Evolutionary conservation across 2,113 vertebrate genomes (phyloP), one percentile per base, ranked within the genome.

Genomic region (Vulpes ferrilata): DNA sequence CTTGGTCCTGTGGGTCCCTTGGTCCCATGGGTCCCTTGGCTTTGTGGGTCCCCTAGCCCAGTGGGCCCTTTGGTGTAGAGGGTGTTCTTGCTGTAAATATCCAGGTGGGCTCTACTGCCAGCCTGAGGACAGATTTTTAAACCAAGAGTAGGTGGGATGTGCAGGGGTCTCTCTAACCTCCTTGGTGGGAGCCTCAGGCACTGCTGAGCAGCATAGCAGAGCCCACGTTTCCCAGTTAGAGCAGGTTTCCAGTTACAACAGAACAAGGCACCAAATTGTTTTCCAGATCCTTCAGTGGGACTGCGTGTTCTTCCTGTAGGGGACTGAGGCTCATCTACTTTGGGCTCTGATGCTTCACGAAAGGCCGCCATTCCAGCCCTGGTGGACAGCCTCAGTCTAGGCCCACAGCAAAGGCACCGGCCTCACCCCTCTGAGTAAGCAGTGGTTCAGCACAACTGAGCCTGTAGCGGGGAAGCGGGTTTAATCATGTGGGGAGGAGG

Each of bases 351-450:
- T 91, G 57, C 19, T 88, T 97, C 90, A 23, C 92, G 94, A 96
- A 98, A 96, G 48, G 95, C 7, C 48, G 74, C 57, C 73, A 69
- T 87, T 65, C 86, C 82, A 5, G 27, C 60, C 92, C 96, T 96
- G 90, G 95, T 64, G 95, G 96, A 96, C 35, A 85, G 80, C 35
- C 64, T 57, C 80, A 11, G 67, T 85, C 88, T 95, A 64, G 80
- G 73, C 95, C 92, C 38, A 64, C 86, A 97, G 25, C 85, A 81
- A 93, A 92, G 30, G 81, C 92, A 97, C 71, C 32, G 53, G 93
- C 65, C 88, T 96, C 90, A 94, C 91, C 96, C 83, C 92, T 97
- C 87, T 86, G 94, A 96, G 60, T 84, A 87, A 97, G 91, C 96
- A 90, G 98, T 69, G 22, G 53, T 91, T 43, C 48, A 93, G 90